Conservation (phyloP, 1,140 invertebrate species). For the Plodia interpunctella region DNA sequence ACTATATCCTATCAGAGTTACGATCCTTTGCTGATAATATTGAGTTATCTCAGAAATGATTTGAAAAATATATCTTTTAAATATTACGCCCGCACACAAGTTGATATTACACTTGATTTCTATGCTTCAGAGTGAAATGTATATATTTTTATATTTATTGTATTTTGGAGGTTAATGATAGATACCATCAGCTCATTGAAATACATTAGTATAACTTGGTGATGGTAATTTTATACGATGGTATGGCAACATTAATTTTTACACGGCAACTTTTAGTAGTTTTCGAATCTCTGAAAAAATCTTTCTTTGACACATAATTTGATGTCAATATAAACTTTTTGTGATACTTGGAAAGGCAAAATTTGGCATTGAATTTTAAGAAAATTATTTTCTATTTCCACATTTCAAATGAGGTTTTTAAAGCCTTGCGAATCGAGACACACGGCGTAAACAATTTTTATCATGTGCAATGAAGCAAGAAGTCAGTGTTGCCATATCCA, state of each 20-base stretch:
- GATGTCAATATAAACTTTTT: too few relatives aligned
- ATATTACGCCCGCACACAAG: slow-evolving; percentile 7
- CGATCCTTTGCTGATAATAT: too few relatives aligned
- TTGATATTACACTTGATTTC: background rate
- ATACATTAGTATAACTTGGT: slow-evolving; percentile 16
- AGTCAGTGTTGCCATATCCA: slow-evolving; percentile 54
- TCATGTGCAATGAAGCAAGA: too few relatives aligned
- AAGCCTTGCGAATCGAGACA: too few relatives aligned
- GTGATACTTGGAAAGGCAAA: too few relatives aligned
- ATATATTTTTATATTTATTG: slow-evolving; percentile 1
- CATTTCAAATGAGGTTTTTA: too few relatives aligned
- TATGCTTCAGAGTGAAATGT: slow-evolving; percentile 2
- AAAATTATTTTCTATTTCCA: too few relatives aligned
- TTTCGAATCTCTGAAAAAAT: background rate
- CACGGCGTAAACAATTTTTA: too few relatives aligned
- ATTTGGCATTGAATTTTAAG: too few relatives aligned
- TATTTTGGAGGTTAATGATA: background rate
- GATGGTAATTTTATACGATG: slow-evolving; percentile 19
- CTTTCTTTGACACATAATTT: too few relatives aligned
- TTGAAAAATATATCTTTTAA: slow-evolving; percentile 16
- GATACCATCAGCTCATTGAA: background rate
- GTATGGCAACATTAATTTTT: slow-evolving; percentile 20
- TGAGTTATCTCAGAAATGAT: background rate
- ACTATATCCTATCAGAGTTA: too few relatives aligned
- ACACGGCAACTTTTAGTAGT: background rate